Base-by-base conservation (phyloP, 2,113 vertebrate species). In the Cepphus grylle region DNA sequence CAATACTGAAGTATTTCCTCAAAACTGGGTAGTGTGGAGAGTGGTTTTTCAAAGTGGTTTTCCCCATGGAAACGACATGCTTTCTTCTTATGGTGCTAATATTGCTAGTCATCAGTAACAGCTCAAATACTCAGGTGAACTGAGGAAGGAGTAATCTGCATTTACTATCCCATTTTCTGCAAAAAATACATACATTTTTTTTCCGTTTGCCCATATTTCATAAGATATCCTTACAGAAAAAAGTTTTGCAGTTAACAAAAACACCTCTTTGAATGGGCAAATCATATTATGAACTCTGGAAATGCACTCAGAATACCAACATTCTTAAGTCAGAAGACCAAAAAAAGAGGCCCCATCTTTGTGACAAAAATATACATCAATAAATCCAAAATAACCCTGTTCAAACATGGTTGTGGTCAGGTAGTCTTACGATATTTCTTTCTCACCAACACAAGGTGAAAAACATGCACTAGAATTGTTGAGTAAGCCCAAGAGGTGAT, bases 371-470 rank as follows among this genome's bases (percentile, higher is more conserved):
- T 36, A 79, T n/a, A 79, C 21, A 67, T 43, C 61, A 86, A 87
- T 61, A 61, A 93, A 76, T 20, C 0, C 12, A 69, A 93, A 93
- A 76, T 18, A 79, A 89, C 38, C 47, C 50, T 83, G 93, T 94
- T 97, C 82, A 95, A 95, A 93, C 84, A 95, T 96, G 96, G 92
- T 90, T 97, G 93, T 88, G 81, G 79, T 77, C 71, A 63, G 58
- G n/a, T 15, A 56, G 29, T 36, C 69, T 85, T 76, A 63, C 27
- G 18, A 12, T 38, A 52, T 18, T 55, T 77, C 66, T 45, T 66
- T 79, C 52, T 90, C 56, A 74, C 45, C 50, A 29, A 20, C 1
- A 32, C 15, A 23, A 15, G 18, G 73, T 79, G 55, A 86, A 73
- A 93, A 85, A 25, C 9, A 29, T 3, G 43, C 26, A 34, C 29